These are phyloP conservation scores for Periophthalmus modestus DNA, from an alignment of 2,113 vertebrate genomes.

Conservation along the genomic window DNA sequence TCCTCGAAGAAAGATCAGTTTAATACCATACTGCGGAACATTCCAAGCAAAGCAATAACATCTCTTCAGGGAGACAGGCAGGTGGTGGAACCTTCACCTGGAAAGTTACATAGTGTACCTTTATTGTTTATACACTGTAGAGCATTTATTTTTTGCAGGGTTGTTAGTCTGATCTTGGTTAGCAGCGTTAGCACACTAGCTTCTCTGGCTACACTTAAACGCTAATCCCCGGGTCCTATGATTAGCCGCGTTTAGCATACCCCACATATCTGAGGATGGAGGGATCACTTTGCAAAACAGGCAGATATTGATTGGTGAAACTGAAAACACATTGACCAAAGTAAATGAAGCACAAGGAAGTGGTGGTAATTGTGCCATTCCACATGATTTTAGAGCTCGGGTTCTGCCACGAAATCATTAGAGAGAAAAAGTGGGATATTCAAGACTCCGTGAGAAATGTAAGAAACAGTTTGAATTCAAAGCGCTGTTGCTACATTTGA, in stretches of 20 bases:
- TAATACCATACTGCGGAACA: no score
- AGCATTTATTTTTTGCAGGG: background rate
- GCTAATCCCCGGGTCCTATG: constrained; percentile 29
- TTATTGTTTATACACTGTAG: no score
- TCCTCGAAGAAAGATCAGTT: no score
- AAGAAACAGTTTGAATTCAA: constrained; percentile 1
- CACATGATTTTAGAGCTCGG: background rate
- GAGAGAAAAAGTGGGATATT: constrained; percentile 9
- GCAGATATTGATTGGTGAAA: background rate
- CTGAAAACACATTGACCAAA: background rate
- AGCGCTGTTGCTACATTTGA: background rate
- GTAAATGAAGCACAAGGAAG: background rate
- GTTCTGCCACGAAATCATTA: constrained; percentile 1
- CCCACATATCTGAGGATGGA: constrained; percentile 24
- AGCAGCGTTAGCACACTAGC: background rate
- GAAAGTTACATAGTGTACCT: no score
- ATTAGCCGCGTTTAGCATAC: constrained; percentile 45
- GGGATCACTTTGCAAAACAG: constrained; percentile 6
- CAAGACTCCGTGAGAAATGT: background rate
- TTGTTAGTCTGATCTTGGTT: constrained; percentile 35
- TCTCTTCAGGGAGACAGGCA: no score
- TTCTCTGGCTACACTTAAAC: constrained; percentile 26
- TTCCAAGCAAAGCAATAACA: no score
- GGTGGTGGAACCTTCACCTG: no score
- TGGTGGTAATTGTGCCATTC: constrained; percentile 8